phyloP scores from a whole-genome alignment of 2,797 vertebrate genomes.

The Orientallactaga sibirica region DNA sequence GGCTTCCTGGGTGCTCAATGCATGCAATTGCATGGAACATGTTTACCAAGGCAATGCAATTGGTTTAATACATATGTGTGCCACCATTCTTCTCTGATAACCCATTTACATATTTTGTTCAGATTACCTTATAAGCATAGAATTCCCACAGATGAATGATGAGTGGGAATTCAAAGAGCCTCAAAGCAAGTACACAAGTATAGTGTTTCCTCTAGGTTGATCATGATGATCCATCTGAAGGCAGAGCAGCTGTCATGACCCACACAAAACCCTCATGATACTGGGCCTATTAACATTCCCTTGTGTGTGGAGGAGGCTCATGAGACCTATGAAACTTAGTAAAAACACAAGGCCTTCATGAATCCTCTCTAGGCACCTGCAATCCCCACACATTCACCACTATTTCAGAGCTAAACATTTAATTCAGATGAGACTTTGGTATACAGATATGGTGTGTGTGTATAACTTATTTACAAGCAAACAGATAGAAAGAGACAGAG shows the following conservation, averaged over 20 bases:
- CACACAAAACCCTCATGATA: background rate
- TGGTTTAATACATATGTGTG: background rate
- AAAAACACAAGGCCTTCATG: background rate
- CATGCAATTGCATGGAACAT: background rate
- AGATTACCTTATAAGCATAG: background rate
- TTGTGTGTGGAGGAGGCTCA: background rate
- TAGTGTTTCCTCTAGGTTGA: background rate
- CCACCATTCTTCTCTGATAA: background rate
- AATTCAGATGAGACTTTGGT: no score
- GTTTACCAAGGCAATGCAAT: background rate
- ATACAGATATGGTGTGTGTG: no score
- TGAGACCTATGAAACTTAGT: background rate
- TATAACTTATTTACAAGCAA: no score
- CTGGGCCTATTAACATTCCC: background rate
- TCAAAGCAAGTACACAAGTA: constrained; percentile 11
- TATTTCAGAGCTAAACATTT: no score
- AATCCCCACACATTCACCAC: background rate
- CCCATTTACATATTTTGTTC: background rate
- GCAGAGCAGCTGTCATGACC: background rate
- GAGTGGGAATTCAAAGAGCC: constrained; percentile 1
- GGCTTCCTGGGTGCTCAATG: background rate
- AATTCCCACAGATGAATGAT: background rate
- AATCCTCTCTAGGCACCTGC: background rate
- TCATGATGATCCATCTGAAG: background rate
- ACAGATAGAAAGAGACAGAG: no score